phyloP scores from a whole-genome alignment of 2,888 invertebrate genomes.

The Lissocephala sabroskyi region DNA sequence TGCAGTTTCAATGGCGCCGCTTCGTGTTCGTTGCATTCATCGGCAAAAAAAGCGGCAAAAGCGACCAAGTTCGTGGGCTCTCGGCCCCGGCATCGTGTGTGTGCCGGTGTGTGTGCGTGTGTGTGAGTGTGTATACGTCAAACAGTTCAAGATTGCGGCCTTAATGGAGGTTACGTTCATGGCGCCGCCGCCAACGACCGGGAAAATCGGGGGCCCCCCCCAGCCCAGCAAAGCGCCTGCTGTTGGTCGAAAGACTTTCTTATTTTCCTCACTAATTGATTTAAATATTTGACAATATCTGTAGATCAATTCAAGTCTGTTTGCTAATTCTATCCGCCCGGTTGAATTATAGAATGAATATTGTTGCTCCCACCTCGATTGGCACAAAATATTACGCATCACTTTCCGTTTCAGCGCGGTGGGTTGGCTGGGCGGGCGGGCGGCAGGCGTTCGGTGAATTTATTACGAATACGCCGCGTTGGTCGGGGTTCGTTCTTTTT shows the following conservation, averaged over 20 bases:
- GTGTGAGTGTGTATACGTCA: not conserved
- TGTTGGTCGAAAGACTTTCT: too few species aligned
- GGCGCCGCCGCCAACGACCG: constrained; percentile 13
- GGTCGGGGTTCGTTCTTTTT: constrained; percentile 5
- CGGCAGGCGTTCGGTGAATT: too few species aligned
- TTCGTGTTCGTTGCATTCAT: constrained; percentile 11
- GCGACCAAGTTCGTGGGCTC: constrained; percentile 15
- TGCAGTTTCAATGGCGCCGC: constrained; percentile 58
- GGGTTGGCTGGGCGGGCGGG: too few species aligned
- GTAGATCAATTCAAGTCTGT: constrained; percentile 6
- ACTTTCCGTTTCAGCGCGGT: constrained; percentile 47
- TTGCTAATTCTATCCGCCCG: constrained; percentile 15
- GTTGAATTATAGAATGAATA: not conserved
- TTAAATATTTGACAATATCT: constrained; percentile 1
- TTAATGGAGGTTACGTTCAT: constrained; percentile 71
- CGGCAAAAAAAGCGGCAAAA: constrained; percentile 26
- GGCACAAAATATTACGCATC: constrained; percentile 47
- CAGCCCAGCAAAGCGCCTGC: not conserved
- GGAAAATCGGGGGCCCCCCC: not conserved
- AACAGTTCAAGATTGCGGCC: constrained; percentile 70
- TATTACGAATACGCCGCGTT: constrained; percentile 56
- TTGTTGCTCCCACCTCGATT: constrained; percentile 15
- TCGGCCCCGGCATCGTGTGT: not conserved
- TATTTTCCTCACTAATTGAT: not conserved
- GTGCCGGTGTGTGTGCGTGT: not conserved